phyloP scores from a whole-genome alignment of 2,797 vertebrate species.

The Pogonophryne albipinna region DNA sequence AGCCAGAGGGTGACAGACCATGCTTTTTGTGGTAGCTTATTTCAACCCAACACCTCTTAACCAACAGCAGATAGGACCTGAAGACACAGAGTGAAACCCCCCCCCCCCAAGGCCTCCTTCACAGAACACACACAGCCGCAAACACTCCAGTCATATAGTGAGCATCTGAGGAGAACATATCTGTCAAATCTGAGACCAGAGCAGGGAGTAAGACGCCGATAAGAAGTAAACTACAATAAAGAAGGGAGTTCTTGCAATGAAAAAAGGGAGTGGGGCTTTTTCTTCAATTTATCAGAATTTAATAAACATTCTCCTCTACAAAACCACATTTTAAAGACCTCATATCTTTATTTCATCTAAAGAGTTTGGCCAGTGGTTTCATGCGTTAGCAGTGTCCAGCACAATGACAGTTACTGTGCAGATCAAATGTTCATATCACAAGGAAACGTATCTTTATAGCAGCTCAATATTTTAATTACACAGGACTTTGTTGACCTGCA shows the following conservation, averaged over 20 bases:
- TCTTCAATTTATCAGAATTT: neutral
- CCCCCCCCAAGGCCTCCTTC: slow-evolving; percentile 46
- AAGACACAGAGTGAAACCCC: slow-evolving; percentile 43
- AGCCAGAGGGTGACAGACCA: slow-evolving; percentile 46
- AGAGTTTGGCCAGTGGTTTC: neutral
- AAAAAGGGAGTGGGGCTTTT: neutral
- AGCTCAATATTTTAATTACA: too few species aligned
- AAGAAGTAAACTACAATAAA: slow-evolving; percentile 27
- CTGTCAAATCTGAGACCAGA: slow-evolving; percentile 28
- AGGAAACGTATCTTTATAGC: neutral
- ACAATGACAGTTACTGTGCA: neutral
- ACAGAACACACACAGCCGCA: slow-evolving; percentile 39
- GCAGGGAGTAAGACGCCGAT: slow-evolving; percentile 6
- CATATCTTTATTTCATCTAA: neutral
- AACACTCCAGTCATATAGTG: slow-evolving; percentile 28
- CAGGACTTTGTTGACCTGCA: neutral
- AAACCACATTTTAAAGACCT: neutral
- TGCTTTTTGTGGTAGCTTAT: slow-evolving; percentile 58
- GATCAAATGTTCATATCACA: neutral
- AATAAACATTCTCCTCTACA: neutral
- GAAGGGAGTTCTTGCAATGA: neutral
- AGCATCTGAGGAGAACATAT: slow-evolving; percentile 7
- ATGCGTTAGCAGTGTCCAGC: neutral
- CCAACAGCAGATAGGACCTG: slow-evolving; percentile 38
- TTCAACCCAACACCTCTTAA: slow-evolving; percentile 63